phyloP scores from a whole-genome alignment of 2,888 invertebrate genomes.

The Platerodrilus igneus region DNA sequence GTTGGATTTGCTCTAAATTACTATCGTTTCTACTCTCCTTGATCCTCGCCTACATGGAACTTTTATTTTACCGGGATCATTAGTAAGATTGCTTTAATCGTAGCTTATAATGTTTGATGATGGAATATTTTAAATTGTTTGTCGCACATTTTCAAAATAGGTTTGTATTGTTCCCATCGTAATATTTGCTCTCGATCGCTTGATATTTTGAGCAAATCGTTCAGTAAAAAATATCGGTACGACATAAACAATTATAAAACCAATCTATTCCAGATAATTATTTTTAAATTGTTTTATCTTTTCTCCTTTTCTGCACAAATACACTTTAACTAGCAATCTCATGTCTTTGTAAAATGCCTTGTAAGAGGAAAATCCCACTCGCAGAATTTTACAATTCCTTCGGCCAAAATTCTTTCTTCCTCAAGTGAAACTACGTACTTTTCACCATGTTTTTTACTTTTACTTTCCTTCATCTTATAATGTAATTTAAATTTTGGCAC shows the following conservation, averaged over 20 bases:
- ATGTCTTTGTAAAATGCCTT: conserved; percentile 3
- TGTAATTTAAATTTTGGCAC: conserved; percentile 3
- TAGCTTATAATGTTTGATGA: conserved; percentile 18
- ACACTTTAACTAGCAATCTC: conserved; percentile 2
- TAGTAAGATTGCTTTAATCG: conserved; percentile 24
- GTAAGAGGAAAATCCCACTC: conserved; percentile 5
- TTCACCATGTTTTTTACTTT: conserved; percentile 3
- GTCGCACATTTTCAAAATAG: conserved; percentile 18
- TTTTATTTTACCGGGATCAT: conserved; percentile 23
- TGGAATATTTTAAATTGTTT: conserved; percentile 13
- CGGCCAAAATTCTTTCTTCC: conserved; percentile 7
- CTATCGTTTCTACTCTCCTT: conserved; percentile 22
- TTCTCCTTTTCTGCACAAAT: neutral
- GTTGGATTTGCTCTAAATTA: conserved; percentile 23
- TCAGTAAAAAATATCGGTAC: conserved; percentile 8
- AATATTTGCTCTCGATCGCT: conserved; percentile 15
- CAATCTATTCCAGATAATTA: no score
- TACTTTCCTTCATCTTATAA: conserved; percentile 4
- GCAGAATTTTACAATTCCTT: neutral
- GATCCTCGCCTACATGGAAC: conserved; percentile 22
- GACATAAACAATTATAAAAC: conserved; percentile 16
- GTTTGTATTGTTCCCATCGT: conserved; percentile 15
- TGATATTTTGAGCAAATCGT: conserved; percentile 17
- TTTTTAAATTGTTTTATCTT: conserved; percentile 1
- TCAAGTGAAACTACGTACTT: conserved; percentile 1